Evolutionary conservation across 1,140 invertebrate genomes (phyloP), one percentile per base, ranked within the genome.

Genomic region (Drosophila guanche): DNA sequence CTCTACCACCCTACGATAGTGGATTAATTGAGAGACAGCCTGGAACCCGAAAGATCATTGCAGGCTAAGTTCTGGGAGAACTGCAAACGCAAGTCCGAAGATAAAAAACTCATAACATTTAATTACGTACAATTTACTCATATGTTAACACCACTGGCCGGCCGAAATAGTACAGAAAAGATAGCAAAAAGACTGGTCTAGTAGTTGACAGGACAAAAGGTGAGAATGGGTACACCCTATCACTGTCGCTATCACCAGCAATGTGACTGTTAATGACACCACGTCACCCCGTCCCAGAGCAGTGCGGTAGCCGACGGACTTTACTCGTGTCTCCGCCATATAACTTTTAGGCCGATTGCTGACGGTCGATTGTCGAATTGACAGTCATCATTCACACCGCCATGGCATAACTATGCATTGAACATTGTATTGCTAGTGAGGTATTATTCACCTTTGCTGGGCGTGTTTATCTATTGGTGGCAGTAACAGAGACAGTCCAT

Each of bases 101-200:
- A 85, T 85, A 88, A 86, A 60, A 86, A 88, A 85, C 79, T 85
- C 81, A 85, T 85, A 85, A 85, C 83, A 85, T 85, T 85, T 85
- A 86, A 86, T 85, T 85, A 85, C 77, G 63, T 80, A 73, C 81
- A 85, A 88, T 85, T 85, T 77, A 86, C 73, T 80, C 60, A 80
- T 56, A 86, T 85, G 77, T 77, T 85, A 63, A 85, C 81, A 85
- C 68, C 68, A 43, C 51, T 57, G 33, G 10, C 33, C 33, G 33
- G 33, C 56, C 14, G 42, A 63, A 76, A 84, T 81, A 48, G 20
- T 5, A 2, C 3, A 27, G 56, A 53, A 52, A 72, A 72, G 46
- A 67, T 16, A 7, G 3, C 29, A 48, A 14, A 75, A 67, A 42
- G 1, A 62, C 62, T 68, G 65, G 56, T 68, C 65, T 67, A 58